Percentiles rank a stretch among this genome's conserved stretches.
Evolutionary conservation across 2,113 vertebrate species (phyloP).

Genomic region (Phylloscopus trochiloides): DNA sequence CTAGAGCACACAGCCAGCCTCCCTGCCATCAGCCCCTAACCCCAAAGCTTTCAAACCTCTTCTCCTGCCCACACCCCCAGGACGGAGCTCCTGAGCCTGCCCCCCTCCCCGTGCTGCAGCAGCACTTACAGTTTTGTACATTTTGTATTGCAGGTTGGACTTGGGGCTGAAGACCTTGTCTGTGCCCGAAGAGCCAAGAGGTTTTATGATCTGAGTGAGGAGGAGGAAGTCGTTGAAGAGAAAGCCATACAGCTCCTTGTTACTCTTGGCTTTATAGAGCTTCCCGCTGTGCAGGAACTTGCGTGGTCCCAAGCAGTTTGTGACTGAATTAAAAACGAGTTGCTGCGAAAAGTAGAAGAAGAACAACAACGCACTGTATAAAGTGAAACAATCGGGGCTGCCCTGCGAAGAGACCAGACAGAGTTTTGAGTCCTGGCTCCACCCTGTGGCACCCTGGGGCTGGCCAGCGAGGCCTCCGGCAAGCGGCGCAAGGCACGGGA

Average conservation of each 20-base stretch:
- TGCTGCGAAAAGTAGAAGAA: constrained; percentile 82
- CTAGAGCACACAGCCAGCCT: neutral
- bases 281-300: constrained; percentile 99
- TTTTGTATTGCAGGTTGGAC: constrained; percentile 96
- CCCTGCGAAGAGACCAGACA: constrained; percentile 63
- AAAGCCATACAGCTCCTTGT: constrained; percentile 97
- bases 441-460: neutral
- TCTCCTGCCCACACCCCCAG: neutral
- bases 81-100: neutral
- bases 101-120: neutral
- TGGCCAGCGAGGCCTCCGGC: neutral
- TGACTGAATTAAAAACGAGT: constrained; percentile 98
- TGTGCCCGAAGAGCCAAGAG: constrained; percentile 86
- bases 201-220: constrained; percentile 94
- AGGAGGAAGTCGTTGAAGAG: constrained; percentile 99
- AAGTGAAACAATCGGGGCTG: constrained; percentile 60
- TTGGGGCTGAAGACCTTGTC: constrained; percentile 98
- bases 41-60: neutral
- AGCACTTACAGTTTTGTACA: constrained; percentile 95
- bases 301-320: constrained; percentile 96
- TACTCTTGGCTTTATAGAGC: constrained; percentile 98
- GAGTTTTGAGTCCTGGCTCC: constrained; percentile 19
- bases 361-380: constrained; percentile 68
- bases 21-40: neutral
- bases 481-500: neutral